These are phyloP conservation scores for Porites rus DNA, from an alignment of 92 coral and sea anemone genomes.

Conservation along the genomic window DNA sequence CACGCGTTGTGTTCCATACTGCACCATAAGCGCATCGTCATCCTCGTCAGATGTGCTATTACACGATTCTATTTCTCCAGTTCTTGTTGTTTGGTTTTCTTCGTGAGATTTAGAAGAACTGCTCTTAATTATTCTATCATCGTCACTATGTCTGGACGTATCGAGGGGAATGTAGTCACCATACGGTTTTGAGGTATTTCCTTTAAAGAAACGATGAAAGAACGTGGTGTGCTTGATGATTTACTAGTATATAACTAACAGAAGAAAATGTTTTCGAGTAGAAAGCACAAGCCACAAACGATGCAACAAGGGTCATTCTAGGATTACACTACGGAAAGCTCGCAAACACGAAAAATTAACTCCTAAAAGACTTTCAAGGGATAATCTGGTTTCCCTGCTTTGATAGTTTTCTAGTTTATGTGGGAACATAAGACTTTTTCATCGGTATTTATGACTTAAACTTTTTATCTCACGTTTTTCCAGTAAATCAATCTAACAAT, in stretches of 20 bases:
- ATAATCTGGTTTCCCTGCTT: too few relatives aligned
- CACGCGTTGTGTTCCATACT: constrained; percentile 33
- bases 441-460: too few relatives aligned
- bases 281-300: too few relatives aligned
- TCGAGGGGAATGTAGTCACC: constrained; percentile 18
- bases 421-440: too few relatives aligned
- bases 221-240: neutral
- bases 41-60: neutral
- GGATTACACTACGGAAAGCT: too few relatives aligned
- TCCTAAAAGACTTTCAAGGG: too few relatives aligned
- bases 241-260: too few relatives aligned
- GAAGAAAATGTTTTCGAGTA: too few relatives aligned
- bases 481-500: neutral
- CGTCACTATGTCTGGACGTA: neutral
- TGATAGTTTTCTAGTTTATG: too few relatives aligned
- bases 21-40: constrained; percentile 27
- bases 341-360: too few relatives aligned
- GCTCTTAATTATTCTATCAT: neutral
- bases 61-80: constrained; percentile 9
- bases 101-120: neutral
- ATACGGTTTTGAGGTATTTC: constrained; percentile 1
- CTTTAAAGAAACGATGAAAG: neutral
- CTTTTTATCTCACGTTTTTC: too few relatives aligned
- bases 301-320: too few relatives aligned
- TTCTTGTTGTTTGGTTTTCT: neutral